A percentile compares a stretch with the other conserved stretches of the same genome.
These are phyloP conservation scores for Drosophila robusta DNA, from an alignment of 2,888 invertebrate species.

Conservation along the genomic window DNA sequence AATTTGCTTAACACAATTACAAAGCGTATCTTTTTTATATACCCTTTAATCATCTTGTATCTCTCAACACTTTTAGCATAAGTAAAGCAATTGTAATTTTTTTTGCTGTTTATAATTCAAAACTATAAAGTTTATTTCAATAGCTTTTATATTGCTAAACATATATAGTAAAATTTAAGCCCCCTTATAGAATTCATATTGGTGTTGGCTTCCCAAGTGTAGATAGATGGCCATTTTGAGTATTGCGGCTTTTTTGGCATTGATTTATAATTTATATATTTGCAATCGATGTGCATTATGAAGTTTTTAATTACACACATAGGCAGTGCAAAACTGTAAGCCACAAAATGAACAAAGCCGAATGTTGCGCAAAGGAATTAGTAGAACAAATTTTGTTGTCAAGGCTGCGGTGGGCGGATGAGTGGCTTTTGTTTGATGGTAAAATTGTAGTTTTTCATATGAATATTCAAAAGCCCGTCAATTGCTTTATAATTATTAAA, in stretches of 20 bases:
- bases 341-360: constrained; percentile 41
- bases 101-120: too few relatives aligned
- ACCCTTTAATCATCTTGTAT: too few relatives aligned
- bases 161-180: background rate
- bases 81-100: too few relatives aligned
- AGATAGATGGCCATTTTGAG: background rate
- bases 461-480: constrained; percentile 8
- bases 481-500: constrained; percentile 5
- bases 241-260: constrained; percentile 35
- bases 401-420: constrained; percentile 18
- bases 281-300: constrained; percentile 27
- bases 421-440: constrained; percentile 9
- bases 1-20: background rate
- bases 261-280: constrained; percentile 27
- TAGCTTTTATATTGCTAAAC: background rate
- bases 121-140: background rate
- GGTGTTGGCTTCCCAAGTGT: background rate
- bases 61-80: too few relatives aligned
- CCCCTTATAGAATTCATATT: background rate
- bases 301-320: constrained; percentile 38
- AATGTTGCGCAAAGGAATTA: constrained; percentile 39
- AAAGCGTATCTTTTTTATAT: too few relatives aligned
- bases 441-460: constrained; percentile 1
- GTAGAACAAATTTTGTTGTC: constrained; percentile 21
- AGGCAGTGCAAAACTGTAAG: constrained; percentile 30